Conservation (phyloP, 2,888 invertebrate species). For the Elgonia sp. region DNA sequence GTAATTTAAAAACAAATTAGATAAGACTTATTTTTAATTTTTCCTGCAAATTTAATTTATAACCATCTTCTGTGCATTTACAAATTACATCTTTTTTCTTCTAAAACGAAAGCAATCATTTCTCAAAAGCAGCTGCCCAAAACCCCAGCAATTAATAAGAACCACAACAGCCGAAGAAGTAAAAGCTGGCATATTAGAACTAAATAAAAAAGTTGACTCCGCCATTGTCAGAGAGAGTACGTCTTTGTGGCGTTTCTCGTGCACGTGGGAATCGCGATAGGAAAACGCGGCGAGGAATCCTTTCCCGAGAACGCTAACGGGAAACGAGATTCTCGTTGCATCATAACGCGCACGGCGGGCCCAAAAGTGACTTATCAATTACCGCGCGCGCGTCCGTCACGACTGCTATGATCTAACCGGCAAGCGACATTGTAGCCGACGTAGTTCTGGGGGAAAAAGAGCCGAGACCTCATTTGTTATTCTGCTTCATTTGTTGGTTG, state of each 20-base stretch:
- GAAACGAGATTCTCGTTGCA: constrained; percentile 61
- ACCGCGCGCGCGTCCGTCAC: constrained; percentile 44
- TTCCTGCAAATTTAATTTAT: too few relatives aligned
- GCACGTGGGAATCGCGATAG: constrained; percentile 74
- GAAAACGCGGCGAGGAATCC: constrained; percentile 62
- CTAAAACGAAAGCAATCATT: too few relatives aligned
- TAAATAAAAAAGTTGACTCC: constrained; percentile 63
- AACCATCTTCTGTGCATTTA: too few relatives aligned
- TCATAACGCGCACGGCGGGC: constrained; percentile 51
- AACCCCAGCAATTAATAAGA: constrained; percentile 65
- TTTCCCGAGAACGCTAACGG: constrained; percentile 49
- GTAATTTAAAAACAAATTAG: too few relatives aligned
- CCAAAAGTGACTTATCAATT: constrained; percentile 69
- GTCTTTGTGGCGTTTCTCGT: background rate
- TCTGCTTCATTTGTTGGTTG: constrained; percentile 23
- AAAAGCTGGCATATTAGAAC: constrained; percentile 69
- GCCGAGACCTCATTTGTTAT: constrained; percentile 25
- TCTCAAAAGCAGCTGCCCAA: too few relatives aligned
- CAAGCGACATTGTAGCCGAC: background rate
- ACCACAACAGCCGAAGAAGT: constrained; percentile 62
- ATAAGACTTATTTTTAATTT: too few relatives aligned
- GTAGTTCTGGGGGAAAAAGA: background rate
- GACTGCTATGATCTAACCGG: constrained; percentile 33
- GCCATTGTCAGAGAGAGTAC: constrained; percentile 72
- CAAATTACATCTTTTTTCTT: too few relatives aligned